A percentile compares a stretch with the other conserved stretches of the same genome.
Conservation (phyloP, 1,140 invertebrate species). For the Zophobas atratus region DNA sequence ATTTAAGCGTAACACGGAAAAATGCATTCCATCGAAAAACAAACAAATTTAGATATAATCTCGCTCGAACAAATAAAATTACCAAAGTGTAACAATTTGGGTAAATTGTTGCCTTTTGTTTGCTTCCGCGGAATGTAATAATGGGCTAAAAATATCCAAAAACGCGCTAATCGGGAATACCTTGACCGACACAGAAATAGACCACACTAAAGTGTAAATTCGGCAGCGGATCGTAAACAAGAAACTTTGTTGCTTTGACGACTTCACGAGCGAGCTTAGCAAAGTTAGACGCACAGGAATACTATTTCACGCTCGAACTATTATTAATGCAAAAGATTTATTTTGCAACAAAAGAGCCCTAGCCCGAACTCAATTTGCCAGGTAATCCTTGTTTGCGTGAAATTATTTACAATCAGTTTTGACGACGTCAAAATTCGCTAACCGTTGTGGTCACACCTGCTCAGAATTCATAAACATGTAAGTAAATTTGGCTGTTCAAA, state of each 20-base stretch:
- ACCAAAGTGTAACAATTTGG: too few relatives aligned
- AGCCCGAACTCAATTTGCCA: slow-evolving; percentile 7
- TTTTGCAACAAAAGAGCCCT: slow-evolving; percentile 18
- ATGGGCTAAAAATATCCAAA: too few relatives aligned
- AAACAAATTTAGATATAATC: too few relatives aligned
- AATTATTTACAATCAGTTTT: slow-evolving; percentile 6
- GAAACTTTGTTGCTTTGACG: slow-evolving; percentile 26
- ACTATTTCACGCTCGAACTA: slow-evolving; percentile 31
- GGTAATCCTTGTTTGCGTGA: slow-evolving; percentile 2
- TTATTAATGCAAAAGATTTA: slow-evolving; percentile 25
- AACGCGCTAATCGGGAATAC: too few relatives aligned
- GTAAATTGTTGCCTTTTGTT: too few relatives aligned
- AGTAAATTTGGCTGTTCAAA: not conserved
- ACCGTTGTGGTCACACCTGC: not conserved
- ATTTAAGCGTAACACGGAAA: too few relatives aligned
- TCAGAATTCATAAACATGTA: not conserved
- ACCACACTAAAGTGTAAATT: not conserved
- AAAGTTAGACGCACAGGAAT: slow-evolving; percentile 12
- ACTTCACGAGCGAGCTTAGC: not conserved
- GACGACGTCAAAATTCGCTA: not conserved
- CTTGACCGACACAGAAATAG: too few relatives aligned
- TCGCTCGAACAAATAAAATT: too few relatives aligned
- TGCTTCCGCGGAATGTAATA: too few relatives aligned
- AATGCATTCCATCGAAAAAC: too few relatives aligned
- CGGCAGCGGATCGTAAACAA: not conserved